Base-by-base conservation (phyloP, 1,140 invertebrate genomes). In the Listronotus oregonensis region DNA sequence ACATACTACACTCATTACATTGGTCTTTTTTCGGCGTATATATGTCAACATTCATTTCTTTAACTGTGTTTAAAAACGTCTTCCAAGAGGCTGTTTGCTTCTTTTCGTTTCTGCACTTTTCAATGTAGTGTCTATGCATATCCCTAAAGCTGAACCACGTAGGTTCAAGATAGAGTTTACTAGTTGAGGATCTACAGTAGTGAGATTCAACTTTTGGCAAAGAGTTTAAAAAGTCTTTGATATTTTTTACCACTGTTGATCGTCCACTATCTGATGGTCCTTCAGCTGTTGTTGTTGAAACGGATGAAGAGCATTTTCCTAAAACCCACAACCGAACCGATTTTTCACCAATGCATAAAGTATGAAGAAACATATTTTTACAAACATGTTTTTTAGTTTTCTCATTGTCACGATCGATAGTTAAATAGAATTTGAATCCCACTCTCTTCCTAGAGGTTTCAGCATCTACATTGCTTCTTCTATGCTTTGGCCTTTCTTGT, bases 301-400 rank as follows among this genome's bases (percentile, higher is more conserved):
- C 37, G 12, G 37, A 39, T 12, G 37, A 39, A 39, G 37, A 12
- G 37, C 37, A 39, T 39, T 39, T 39, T 39, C 12, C 37, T 39
- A 39, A 12, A 39, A 39, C 37, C 37, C 37, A 39, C 37, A 12
- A 39, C 6, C 37, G 12, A 39, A 46, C 42, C 56, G 42, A n/a
- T n/a, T n/a, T n/a, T n/a, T n/a, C n/a, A n/a, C n/a, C n/a, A n/a
- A 59, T 59, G 27, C 56, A 47, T 32, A 59, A 11, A 47, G 56
- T 59, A 40, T 47, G 4, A 12, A 47, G 21, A 21, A 59, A 59
- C 42, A 59, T 59, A 46, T 47, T 31, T 14, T 37, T 56, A 40
- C 8, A 37, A 56, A 56, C 52, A n/a, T 56, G 52, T 56, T 56
- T 56, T 40, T 56, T 56, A 46, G n/a, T 46, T 9, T 17, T 7